Base-by-base conservation (phyloP, 2,797 vertebrate genomes). In the Uromys caudimaculatus region DNA sequence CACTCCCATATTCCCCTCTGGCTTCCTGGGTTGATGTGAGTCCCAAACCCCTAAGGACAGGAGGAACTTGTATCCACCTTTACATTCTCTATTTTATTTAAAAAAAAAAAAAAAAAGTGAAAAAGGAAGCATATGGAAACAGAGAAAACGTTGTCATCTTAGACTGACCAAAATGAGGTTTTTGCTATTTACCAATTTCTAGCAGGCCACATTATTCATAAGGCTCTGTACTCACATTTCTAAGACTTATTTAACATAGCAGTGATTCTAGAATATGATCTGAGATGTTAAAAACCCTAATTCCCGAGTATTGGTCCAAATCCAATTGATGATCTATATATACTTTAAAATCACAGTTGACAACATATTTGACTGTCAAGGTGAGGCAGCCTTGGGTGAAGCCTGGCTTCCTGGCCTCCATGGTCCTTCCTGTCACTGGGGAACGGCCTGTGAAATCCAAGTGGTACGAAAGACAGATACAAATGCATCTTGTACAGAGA, bases 131-230 rank as follows among this genome's bases (percentile, higher is more conserved):
- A 71, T 84, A 0, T 27, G 7, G 54, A 96, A 75, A 84, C 19
- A 62, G 32, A 85, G 47, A 95, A 95, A 82, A 76, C 73, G 77
- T 73, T 69, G 21, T 90, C 35, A 71, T 94, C 89, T 92, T 83
- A 87, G 69, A 32, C 54, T 58, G 35, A 89, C 9, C 32, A 27
- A 88, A 93, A n/a, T 77, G 84, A 81, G 71, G 52, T 23, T 87
- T 94, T 87, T 52, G n/a, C 32, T 95, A 35, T 32, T 54, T 64
- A 47, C 85, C 62, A 85, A 13, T 89, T 50, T 86, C 67, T 13
- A 89, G 23, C 23, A 95, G 60, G 24, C 27, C 58, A 60, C 32
- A 24, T 52, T 95, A 92, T 17, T 60, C 6, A 5, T 87, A 87
- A 87, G 52, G 91, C 71, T 96, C 60, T 84, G 64, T 5, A 94